These are phyloP conservation scores for Cacatua alba DNA, from an alignment of 2,113 vertebrate genomes.

Conservation along the genomic window DNA sequence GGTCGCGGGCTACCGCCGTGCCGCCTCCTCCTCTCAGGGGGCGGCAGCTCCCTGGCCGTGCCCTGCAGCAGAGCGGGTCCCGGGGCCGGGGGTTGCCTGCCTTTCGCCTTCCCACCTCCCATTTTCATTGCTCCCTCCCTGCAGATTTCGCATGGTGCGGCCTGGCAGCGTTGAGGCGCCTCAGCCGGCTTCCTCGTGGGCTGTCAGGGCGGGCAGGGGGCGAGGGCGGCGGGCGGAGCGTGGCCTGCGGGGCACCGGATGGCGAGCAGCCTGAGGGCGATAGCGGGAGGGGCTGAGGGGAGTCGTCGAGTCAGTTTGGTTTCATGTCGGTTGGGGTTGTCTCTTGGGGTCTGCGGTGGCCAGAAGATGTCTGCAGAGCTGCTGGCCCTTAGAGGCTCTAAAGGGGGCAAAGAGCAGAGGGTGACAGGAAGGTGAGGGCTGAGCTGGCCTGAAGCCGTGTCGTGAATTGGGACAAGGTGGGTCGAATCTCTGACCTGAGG, in stretches of 20 bases:
- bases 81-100: fast-evolving
- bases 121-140: background rate
- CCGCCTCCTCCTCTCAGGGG: background rate
- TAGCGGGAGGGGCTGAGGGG: background rate
- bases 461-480: background rate
- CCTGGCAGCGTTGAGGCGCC: background rate
- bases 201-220: background rate
- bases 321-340: fast-evolving
- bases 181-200: fast-evolving
- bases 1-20: background rate
- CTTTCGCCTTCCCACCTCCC: fast-evolving
- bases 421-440: background rate
- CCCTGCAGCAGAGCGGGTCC: background rate
- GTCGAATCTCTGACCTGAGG: background rate
- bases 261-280: too few relatives aligned
- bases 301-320: background rate
- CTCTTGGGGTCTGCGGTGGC: background rate
- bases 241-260: background rate
- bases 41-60: background rate
- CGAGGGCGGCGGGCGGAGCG: background rate
- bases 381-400: background rate
- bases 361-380: background rate
- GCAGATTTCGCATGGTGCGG: background rate
- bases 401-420: background rate
- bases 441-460: background rate